phyloP scores from a whole-genome alignment of 2,113 vertebrate genomes.

The Circaetus cinerascens region DNA sequence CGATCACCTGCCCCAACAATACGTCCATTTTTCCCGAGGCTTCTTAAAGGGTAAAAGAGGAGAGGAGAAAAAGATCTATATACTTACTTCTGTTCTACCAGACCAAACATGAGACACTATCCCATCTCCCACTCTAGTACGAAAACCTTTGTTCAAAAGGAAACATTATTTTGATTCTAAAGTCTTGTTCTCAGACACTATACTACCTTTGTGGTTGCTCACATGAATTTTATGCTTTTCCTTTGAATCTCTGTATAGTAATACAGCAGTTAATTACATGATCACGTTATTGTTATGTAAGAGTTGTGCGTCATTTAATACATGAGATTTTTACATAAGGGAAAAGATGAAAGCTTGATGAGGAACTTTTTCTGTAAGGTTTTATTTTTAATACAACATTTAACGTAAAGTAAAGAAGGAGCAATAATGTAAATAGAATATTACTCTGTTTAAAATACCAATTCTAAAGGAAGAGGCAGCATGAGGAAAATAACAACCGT shows the following conservation, averaged over 20 bases:
- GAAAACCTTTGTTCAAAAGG: neutral
- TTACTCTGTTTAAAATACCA: neutral
- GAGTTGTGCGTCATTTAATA: neutral
- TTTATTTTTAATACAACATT: neutral
- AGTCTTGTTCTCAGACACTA: neutral
- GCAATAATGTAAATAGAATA: neutral
- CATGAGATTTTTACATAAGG: neutral
- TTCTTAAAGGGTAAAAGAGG: neutral
- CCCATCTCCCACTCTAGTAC: neutral
- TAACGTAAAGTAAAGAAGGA: neutral
- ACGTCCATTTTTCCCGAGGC: neutral
- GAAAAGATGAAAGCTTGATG: neutral
- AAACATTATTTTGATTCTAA: neutral
- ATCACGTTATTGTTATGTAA: neutral
- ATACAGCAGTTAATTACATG: neutral
- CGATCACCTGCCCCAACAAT: neutral
- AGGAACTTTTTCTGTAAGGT: neutral
- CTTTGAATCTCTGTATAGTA: neutral
- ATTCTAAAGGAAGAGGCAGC: neutral
- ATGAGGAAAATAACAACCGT: neutral
- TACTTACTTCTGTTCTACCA: neutral
- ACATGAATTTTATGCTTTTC: neutral
- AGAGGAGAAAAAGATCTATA: neutral
- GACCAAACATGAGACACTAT: neutral
- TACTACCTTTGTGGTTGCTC: neutral